Base-by-base conservation (phyloP, 2,888 invertebrate genomes). In the Stenotaenia linearis region DNA sequence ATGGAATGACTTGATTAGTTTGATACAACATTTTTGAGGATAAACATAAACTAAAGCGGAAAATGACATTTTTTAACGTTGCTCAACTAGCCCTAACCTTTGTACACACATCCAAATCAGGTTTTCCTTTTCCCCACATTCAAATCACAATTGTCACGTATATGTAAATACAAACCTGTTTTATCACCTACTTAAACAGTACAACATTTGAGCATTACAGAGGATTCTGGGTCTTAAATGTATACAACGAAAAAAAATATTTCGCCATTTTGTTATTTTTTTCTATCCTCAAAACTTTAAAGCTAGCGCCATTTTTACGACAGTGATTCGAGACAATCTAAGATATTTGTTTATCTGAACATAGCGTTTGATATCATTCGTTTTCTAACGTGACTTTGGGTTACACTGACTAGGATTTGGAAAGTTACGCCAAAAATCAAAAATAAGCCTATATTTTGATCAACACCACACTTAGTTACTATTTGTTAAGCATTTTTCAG, bases 1-100 rank as follows among this genome's bases (percentile, higher is more conserved):
- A 76, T 76, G 77, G 77, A 76, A 76, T 76, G 77, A 76, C 77
- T 74, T 74, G 30, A 32, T 74, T 74, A 30, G 75, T 74, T 76
- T 25, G 77, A 30, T 35, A 35, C 37, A 37, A 37, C 23, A 76
- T 76, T 30, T 35, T 76, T 28, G 74, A 74, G 32, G 74, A 74
- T 74, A 28, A 15, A 23, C 23, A n/a, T n/a, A 74, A 74, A 74
- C 32, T 74, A 23, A 25, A n/a, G 74, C 50, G 18, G 18, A 50
- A 40, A 9, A 32, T 32, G 4, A 32, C 32, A 32, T 32, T 6
- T 6, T 32, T 32, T 50, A 18, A 50, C 50, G 3, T 18, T 18
- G 3, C 21, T 50, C 50, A 18, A 74, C 75, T 30, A 28, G 9
- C 23, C n/a, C 75, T 28, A 56, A 74, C 15, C 75, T 30, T 74